phyloP scores from a whole-genome alignment of 2,888 invertebrate species.

The Heterodera filipjevi region DNA sequence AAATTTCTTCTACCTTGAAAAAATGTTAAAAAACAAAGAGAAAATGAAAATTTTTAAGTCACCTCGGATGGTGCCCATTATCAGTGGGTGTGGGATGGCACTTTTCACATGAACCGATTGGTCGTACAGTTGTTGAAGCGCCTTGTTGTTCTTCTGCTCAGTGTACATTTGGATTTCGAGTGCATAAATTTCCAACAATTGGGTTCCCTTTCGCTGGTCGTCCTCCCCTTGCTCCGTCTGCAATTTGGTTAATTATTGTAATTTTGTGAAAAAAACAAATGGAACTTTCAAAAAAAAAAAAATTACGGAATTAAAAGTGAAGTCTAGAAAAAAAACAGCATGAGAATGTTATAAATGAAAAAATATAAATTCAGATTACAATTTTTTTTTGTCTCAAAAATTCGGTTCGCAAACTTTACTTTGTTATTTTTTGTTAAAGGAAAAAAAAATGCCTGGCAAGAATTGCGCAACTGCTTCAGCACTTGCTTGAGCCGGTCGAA shows the following conservation, averaged over 20 bases:
- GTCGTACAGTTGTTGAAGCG: constrained; percentile 81
- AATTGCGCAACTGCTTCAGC: constrained; percentile 91
- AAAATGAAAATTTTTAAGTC: constrained; percentile 40
- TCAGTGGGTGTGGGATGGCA: constrained; percentile 98
- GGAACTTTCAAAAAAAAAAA: not conserved
- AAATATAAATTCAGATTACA: too few relatives aligned
- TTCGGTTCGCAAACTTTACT: too few relatives aligned
- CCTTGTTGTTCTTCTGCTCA: constrained; percentile 96
- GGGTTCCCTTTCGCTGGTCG: constrained; percentile 74
- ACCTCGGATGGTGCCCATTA: constrained; percentile 98
- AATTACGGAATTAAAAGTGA: too few relatives aligned
- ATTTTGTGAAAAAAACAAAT: too few relatives aligned
- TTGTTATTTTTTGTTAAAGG: too few relatives aligned
- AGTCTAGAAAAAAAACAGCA: too few relatives aligned
- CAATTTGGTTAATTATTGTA: constrained; percentile 9
- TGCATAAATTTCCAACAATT: constrained; percentile 95
- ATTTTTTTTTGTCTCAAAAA: too few relatives aligned
- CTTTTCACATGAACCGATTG: constrained; percentile 97
- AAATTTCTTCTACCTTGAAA: constrained; percentile 17
- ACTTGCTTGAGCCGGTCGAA: constrained; percentile 92
- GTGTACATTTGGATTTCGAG: constrained; percentile 99
- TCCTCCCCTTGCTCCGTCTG: constrained; percentile 62
- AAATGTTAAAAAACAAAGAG: not conserved
- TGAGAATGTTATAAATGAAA: too few relatives aligned
- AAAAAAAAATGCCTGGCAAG: constrained; percentile 75